Conservation (phyloP, 2,888 invertebrate genomes). For the Ptilodon capucinus region DNA sequence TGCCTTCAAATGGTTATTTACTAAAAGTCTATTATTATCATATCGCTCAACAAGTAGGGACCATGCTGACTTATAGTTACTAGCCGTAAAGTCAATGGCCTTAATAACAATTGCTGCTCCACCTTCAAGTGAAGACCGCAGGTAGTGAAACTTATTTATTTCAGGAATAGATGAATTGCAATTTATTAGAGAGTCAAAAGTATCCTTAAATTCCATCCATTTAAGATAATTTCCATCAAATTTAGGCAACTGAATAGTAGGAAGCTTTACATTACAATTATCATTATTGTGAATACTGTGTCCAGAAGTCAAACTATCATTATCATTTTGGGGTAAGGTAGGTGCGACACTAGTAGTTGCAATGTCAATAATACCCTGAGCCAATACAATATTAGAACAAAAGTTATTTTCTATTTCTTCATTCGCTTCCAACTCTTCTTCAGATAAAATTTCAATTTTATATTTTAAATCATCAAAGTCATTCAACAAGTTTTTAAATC, state of each 20-base stretch:
- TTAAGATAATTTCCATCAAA: constrained; percentile 21
- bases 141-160: constrained; percentile 30
- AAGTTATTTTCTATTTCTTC: background rate
- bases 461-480: too few relatives aligned
- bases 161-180: constrained; percentile 15
- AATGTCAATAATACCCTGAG: background rate
- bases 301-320: background rate
- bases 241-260: constrained; percentile 16
- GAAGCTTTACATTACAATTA: constrained; percentile 1
- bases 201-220: constrained; percentile 25
- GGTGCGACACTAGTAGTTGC: background rate
- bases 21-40: too few relatives aligned
- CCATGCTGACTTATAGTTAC: too few relatives aligned
- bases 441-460: too few relatives aligned
- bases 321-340: too few relatives aligned
- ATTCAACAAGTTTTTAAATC: too few relatives aligned
- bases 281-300: background rate
- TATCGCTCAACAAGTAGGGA: too few relatives aligned
- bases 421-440: too few relatives aligned
- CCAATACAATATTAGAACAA: background rate
- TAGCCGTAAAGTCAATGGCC: too few relatives aligned
- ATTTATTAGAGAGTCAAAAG: constrained; percentile 22
- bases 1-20: too few relatives aligned
- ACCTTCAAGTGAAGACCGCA: too few relatives aligned
- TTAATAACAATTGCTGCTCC: too few relatives aligned